Conservation (phyloP, 2,888 invertebrate genomes). For the Dermolepida albohirtum region DNA sequence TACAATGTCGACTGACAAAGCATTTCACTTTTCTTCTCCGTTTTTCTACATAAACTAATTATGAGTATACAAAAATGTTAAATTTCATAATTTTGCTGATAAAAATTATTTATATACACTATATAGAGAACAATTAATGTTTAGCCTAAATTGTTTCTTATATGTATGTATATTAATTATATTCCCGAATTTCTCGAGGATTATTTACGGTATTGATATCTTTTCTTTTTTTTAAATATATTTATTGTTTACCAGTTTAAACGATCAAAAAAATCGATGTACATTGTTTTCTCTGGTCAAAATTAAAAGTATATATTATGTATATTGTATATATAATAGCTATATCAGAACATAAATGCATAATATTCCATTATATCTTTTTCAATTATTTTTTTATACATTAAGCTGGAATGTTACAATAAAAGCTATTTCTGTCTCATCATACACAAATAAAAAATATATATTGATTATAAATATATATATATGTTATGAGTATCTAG, state of each 20-base stretch:
- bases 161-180: slow-evolving; percentile 8
- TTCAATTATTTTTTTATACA: slow-evolving; percentile 34
- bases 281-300: not conserved
- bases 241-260: slow-evolving; percentile 18
- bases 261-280: slow-evolving; percentile 37
- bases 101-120: slow-evolving; percentile 41
- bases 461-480: not conserved
- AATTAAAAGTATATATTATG: too few species aligned
- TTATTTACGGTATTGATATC: too few species aligned
- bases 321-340: too few species aligned
- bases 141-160: slow-evolving; percentile 31
- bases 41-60: slow-evolving; percentile 27
- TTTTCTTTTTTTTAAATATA: slow-evolving; percentile 21
- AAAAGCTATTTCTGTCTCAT: slow-evolving; percentile 19
- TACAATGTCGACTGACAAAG: slow-evolving; percentile 7
- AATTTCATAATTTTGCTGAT: slow-evolving; percentile 24
- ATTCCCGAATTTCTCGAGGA: too few species aligned
- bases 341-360: too few species aligned
- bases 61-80: slow-evolving; percentile 31
- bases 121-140: slow-evolving; percentile 37
- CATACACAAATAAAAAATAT: slow-evolving; percentile 19
- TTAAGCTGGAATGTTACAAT: slow-evolving; percentile 39
- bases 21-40: slow-evolving; percentile 1
- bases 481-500: not conserved
- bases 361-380: slow-evolving; percentile 1